A percentile compares a stretch with the other conserved stretches of the same genome.
These are phyloP conservation scores for Elgaria multicarinata DNA, from an alignment of 2,113 vertebrate genomes.

Conservation along the genomic window DNA sequence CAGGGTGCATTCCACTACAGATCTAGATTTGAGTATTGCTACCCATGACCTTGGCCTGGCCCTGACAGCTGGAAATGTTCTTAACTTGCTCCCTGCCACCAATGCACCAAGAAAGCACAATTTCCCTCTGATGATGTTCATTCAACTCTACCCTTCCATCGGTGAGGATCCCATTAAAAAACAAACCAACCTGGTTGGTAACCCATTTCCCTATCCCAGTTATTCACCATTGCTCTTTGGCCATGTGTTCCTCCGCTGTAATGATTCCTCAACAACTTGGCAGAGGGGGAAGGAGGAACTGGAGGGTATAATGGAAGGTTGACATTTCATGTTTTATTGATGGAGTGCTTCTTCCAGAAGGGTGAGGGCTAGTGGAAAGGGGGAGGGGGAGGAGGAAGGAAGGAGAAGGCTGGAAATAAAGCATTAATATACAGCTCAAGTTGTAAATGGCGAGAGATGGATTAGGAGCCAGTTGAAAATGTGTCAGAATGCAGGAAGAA, in stretches of 20 bases:
- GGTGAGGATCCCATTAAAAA: not conserved
- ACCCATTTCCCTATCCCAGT: not conserved
- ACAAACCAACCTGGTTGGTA: not conserved
- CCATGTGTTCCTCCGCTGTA: not conserved
- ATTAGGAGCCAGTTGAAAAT: constrained; percentile 77
- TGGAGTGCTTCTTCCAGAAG: constrained; percentile 49
- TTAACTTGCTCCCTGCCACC: too few relatives aligned
- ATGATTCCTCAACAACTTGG: constrained; percentile 1
- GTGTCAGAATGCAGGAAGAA: constrained; percentile 70
- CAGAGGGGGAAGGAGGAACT: constrained; percentile 25
- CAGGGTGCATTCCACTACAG: not conserved
- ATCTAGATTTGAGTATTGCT: not conserved
- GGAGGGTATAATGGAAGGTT: not conserved
- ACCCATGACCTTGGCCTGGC: not conserved
- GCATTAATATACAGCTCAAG: constrained; percentile 72
- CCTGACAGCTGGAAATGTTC: not conserved
- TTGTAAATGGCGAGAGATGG: constrained; percentile 71
- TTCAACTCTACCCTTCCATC: not conserved
- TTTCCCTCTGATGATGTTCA: not conserved
- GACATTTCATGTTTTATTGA: constrained; percentile 54
- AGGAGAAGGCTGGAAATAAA: constrained; percentile 42
- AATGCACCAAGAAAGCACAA: not conserved
- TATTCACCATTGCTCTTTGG: not conserved
- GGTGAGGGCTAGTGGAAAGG: constrained; percentile 15
- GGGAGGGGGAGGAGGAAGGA: not conserved